These are phyloP conservation scores for Leuciscus idus DNA, from an alignment of 2,113 vertebrate species.

Conservation along the genomic window DNA sequence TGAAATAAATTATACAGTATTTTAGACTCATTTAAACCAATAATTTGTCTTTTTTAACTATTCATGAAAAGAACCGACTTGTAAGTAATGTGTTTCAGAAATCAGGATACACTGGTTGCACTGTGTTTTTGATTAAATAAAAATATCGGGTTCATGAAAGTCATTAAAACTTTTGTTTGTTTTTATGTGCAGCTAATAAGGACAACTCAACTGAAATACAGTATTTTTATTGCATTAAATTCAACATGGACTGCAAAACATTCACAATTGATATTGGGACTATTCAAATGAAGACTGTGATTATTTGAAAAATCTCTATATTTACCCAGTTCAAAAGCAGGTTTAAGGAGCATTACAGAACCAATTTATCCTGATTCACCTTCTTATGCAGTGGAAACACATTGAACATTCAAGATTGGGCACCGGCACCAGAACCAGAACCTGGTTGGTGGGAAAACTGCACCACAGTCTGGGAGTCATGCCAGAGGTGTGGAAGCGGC, in stretches of 20 bases:
- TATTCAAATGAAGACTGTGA: too few species aligned
- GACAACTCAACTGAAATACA: neutral
- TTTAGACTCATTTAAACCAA: neutral
- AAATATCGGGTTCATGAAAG: neutral
- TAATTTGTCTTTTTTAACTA: neutral
- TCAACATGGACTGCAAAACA: neutral
- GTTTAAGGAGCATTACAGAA: neutral
- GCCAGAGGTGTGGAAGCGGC: conserved; percentile 32
- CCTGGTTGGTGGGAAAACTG: neutral
- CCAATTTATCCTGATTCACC: neutral
- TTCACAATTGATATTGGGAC: too few species aligned
- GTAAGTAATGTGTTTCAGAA: neutral
- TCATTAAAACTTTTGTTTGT: neutral
- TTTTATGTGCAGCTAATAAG: neutral
- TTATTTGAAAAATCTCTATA: too few species aligned
- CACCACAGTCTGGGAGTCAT: conserved; percentile 61
- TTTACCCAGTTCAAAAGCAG: neutral
- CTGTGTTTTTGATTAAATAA: neutral
- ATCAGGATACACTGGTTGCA: neutral
- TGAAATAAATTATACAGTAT: neutral
- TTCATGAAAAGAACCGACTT: neutral
- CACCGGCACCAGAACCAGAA: neutral
- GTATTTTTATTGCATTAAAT: neutral
- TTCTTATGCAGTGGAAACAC: neutral
- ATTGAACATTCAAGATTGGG: neutral